Evolutionary conservation across 2,113 vertebrate species (phyloP).

Genomic region (Raja brachyura): DNA sequence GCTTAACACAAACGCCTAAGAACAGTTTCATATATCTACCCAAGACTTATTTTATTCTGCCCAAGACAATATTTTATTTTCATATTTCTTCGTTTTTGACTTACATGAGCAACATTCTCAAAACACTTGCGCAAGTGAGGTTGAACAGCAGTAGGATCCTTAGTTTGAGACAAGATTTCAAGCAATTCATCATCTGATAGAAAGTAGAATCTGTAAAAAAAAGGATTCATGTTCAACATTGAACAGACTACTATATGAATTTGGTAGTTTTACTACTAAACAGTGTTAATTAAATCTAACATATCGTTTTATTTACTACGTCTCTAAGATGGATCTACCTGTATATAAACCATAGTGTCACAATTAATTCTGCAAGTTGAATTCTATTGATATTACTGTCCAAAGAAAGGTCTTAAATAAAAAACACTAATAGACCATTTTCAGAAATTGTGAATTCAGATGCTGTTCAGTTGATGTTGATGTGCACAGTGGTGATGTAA

Average conservation of each 20-base stretch:
- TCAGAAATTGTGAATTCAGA: not conserved
- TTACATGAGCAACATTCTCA: constrained; percentile 76
- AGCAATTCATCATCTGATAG: constrained; percentile 86
- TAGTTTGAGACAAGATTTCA: constrained; percentile 83
- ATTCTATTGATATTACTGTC: not conserved
- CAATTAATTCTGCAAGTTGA: not conserved
- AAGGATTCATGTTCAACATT: not conserved
- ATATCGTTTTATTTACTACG: not conserved
- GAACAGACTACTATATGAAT: not conserved
- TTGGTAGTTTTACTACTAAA: not conserved
- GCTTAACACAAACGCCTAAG: not conserved
- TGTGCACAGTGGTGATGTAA: not conserved
- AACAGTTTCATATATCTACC: no score
- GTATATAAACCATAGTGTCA: not conserved
- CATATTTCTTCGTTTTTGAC: not conserved
- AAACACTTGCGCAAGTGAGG: constrained; percentile 86
- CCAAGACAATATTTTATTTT: no score
- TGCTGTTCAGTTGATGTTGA: not conserved
- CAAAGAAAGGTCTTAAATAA: not conserved
- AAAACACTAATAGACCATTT: not conserved
- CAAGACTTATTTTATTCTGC: no score
- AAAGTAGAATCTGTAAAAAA: constrained; percentile 76
- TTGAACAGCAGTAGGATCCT: constrained; percentile 82
- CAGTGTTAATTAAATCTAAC: not conserved
- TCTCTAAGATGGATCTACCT: not conserved